Percentiles rank a stretch among this genome's conserved stretches.
These are phyloP conservation scores for Campylorhamphus procurvoides DNA, from an alignment of 2,113 vertebrate species.

Conservation along the genomic window DNA sequence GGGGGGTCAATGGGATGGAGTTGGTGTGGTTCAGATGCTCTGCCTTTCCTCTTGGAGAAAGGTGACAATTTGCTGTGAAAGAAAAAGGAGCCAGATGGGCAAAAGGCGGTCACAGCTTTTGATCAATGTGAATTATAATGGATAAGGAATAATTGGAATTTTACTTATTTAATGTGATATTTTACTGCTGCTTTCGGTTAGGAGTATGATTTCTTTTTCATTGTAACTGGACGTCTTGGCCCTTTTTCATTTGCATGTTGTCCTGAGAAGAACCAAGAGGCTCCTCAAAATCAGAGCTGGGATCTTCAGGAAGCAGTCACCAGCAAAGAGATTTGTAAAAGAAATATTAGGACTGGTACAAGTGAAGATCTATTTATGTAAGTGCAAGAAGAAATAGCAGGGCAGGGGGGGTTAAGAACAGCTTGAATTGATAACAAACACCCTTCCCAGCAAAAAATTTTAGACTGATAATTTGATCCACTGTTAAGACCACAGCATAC, in stretches of 20 bases:
- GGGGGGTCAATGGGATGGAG: background rate
- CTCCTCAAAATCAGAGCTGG: background rate
- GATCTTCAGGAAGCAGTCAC: background rate
- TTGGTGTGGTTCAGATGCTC: background rate
- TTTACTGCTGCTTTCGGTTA: background rate
- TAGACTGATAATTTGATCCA: background rate
- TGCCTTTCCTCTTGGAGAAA: background rate
- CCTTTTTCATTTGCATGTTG: background rate
- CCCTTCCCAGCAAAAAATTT: background rate
- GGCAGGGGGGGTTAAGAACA: fast-evolving
- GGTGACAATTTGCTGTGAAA: background rate
- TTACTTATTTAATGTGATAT: background rate
- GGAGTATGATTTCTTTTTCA: background rate
- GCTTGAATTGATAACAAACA: background rate
- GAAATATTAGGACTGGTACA: background rate
- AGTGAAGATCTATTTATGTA: background rate
- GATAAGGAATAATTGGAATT: background rate
- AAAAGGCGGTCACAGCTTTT: background rate
- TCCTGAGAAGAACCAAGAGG: background rate
- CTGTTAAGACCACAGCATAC: background rate
- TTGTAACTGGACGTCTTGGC: background rate
- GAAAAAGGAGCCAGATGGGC: background rate
- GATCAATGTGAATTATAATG: background rate
- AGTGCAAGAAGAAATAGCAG: background rate
- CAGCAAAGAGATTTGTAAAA: background rate